Evolutionary conservation across 2,113 vertebrate species (phyloP), one percentile per base, ranked within the genome.

Genomic region (Tiliqua scincoides): DNA sequence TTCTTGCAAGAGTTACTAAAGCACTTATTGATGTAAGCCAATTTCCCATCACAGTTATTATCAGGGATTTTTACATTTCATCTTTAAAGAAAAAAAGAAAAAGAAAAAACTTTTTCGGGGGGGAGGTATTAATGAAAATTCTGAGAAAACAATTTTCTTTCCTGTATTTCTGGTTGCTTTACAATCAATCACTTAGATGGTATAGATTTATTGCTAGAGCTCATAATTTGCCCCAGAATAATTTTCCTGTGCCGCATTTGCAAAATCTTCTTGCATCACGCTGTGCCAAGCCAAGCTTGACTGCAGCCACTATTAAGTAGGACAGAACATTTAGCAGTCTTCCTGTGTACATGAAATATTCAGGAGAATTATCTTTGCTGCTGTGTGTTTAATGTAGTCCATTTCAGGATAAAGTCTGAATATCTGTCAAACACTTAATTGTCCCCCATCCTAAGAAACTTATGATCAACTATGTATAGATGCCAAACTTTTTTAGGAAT

Each of bases 141-240:
- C 70, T 80, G 70, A 81, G 70, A 27, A 86, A 86, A 86, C 68
- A 81, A 73, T 73, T 80, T 86, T 81, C 59, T 78, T 80, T 86
- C 40, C 40, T 73, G 23, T 80, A 73, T 11, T 81, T 80, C 59
- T 74, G 77, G 12, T 37, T 52, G 77, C 77, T 73, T 80, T 86
- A 86, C 23, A 86, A 81, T 86, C 78, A 81, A 73, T 81, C 78
- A 86, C 78, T 80, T 86, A 86, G 52, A 21, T 65, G 23, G 61
- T 86, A 80, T 65, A 86, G 78, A 86, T 86, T 80, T 81, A 81
- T 86, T 54, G 70, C 78, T 73, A 59, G 73, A 65, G 40, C 57
- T 59, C n/a, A 72, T 63, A 86, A 81, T 86, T 86, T 86, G 57
- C 23, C 32, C 71, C 70, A 65, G 5, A 80, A 81, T 86, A 81